A percentile compares a stretch with the other conserved stretches of the same genome.
phyloP scores from a whole-genome alignment of 2,797 vertebrate species.

The Linurgus olivaceus region DNA sequence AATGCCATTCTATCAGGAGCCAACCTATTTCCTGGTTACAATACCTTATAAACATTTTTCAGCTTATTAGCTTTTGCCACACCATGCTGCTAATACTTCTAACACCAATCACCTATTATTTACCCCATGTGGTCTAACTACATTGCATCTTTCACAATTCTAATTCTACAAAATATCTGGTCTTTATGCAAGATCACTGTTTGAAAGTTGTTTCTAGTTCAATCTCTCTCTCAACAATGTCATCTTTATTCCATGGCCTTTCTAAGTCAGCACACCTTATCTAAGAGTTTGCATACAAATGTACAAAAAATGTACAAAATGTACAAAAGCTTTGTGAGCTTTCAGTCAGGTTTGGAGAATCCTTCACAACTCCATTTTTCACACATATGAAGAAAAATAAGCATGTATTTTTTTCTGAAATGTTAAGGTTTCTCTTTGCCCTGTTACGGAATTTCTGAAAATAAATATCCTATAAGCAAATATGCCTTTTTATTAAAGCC shows the following conservation, averaged over 20 bases:
- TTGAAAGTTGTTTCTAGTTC: background rate
- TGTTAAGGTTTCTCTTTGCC: background rate
- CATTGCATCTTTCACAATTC: background rate
- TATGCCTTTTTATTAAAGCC: background rate
- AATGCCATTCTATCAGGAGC: background rate
- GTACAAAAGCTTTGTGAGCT: background rate
- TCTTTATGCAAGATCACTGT: background rate
- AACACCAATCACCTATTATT: background rate
- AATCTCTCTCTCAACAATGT: background rate
- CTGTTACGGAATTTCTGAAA: background rate
- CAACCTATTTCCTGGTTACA: background rate
- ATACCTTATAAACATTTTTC: background rate
- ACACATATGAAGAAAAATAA: background rate
- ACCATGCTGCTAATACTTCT: background rate
- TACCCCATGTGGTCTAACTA: background rate
- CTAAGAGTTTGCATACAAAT: background rate
- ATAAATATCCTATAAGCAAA: background rate
- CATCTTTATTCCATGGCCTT: background rate
- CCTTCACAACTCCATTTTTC: background rate
- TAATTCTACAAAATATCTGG: background rate
- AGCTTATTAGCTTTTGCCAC: background rate
- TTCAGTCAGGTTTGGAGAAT: background rate
- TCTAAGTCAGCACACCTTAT: background rate
- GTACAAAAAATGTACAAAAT: background rate
- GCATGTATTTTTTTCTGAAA: background rate